phyloP scores from a whole-genome alignment of 1,140 invertebrate species.

The Caenorhabditis briggsae region DNA sequence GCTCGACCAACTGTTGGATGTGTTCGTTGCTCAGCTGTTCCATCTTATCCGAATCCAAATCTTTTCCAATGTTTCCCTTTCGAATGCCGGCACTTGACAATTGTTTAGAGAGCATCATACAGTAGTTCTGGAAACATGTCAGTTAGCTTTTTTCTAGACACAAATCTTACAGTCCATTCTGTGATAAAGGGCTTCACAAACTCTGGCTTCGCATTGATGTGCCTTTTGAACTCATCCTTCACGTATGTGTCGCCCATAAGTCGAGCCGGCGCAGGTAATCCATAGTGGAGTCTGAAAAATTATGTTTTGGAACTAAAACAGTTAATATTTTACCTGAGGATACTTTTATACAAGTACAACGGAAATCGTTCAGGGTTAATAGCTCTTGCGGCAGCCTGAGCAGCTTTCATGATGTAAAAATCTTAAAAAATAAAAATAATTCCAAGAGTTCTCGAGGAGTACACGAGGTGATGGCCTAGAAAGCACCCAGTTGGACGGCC shows the following conservation, averaged over 20 bases:
- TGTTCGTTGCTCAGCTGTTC: constrained; percentile 71
- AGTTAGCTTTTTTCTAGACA: background rate
- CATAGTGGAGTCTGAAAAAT: constrained; percentile 71
- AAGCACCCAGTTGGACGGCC: background rate
- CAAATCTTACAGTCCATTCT: constrained; percentile 79
- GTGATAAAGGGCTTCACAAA: constrained; percentile 78
- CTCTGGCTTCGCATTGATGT: constrained; percentile 75
- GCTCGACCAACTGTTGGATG: constrained; percentile 71
- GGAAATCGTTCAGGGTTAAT: constrained; percentile 37
- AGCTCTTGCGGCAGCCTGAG: constrained; percentile 10
- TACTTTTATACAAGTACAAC: constrained; percentile 46
- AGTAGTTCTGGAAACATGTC: constrained; percentile 72
- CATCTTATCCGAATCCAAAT: constrained; percentile 58
- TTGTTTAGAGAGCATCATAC: constrained; percentile 73
- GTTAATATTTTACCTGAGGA: constrained; percentile 14
- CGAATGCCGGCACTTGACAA: constrained; percentile 64
- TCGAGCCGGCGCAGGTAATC: constrained; percentile 78
- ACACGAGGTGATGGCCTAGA: constrained; percentile 8
- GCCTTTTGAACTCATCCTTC: constrained; percentile 79
- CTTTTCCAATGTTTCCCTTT: constrained; percentile 68
- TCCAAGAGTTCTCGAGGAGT: background rate
- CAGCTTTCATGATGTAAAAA: constrained; percentile 7
- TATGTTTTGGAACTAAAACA: background rate
- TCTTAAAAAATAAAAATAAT: background rate
- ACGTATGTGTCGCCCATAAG: constrained; percentile 79